Base-by-base conservation (phyloP, 92 coral and sea anemone species). In the Epizoanthus scotinus region DNA sequence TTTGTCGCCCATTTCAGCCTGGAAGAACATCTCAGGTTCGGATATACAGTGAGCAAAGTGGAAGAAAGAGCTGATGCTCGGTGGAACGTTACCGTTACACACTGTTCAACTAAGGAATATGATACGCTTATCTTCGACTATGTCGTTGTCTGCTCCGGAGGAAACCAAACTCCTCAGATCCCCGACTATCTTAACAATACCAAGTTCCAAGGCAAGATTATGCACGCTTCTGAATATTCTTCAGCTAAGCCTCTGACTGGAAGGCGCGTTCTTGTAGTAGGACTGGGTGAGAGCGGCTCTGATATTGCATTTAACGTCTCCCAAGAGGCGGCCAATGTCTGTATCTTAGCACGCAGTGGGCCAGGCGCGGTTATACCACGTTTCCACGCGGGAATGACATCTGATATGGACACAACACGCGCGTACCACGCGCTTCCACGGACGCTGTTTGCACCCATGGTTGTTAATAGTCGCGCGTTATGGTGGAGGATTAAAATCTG, bases 31-130 rank as follows among this genome's bases (percentile, higher is more conserved):
- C n/a, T n/a, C n/a, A n/a, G n/a, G n/a, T n/a, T 77, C 1, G 82
- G 81, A 29, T 62, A 77, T 54, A 29, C 17, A 25, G 81, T 77
- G 22, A 62, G 7, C 9, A 20, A 77, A 18, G 81, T 77, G 58
- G 54, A 34, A 77, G 81, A 77, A 12, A 58, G 28, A n/a, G n/a
- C n/a, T n/a, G n/a, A n/a, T n/a, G n/a, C n/a, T n/a, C n/a, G n/a
- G n/a, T n/a, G n/a, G n/a, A n/a, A n/a, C n/a, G n/a, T n/a, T n/a
- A n/a, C n/a, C n/a, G n/a, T n/a, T n/a, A n/a, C n/a, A n/a, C n/a
- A n/a, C n/a, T n/a, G n/a, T n/a, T n/a, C n/a, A n/a, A n/a, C n/a
- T n/a, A n/a, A n/a, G n/a, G n/a, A n/a, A n/a, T n/a, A n/a, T n/a
- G n/a, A n/a, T n/a, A n/a, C n/a, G n/a, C n/a, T n/a, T n/a, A n/a